Percentiles rank a stretch among this genome's conserved stretches.
phyloP scores from a whole-genome alignment of 2,113 vertebrate species.

The Struthio camelus region DNA sequence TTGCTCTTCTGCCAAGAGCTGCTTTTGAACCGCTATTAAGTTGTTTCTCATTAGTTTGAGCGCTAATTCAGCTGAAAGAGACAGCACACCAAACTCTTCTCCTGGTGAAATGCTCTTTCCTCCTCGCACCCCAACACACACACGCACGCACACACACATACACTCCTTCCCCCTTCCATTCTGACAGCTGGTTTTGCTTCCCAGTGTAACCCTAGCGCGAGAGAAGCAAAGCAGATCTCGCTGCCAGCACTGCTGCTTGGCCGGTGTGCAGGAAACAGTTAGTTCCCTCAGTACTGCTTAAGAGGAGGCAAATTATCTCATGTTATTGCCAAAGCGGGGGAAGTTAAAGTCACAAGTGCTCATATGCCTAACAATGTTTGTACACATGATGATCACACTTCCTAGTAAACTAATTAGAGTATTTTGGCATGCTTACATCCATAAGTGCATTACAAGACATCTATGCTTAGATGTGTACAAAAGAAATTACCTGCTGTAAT shows the following conservation, averaged over 20 bases:
- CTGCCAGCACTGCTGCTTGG: background rate
- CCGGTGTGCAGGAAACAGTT: background rate
- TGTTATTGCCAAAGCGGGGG: background rate
- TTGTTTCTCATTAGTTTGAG: background rate
- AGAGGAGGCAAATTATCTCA: background rate
- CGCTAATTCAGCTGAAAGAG: constrained; percentile 30
- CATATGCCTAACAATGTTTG: background rate
- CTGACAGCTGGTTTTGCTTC: background rate
- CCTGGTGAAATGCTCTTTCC: background rate
- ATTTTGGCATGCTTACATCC: background rate
- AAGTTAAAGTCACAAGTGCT: background rate
- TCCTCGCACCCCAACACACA: background rate
- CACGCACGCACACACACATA: background rate
- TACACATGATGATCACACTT: constrained; percentile 1
- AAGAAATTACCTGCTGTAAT: background rate
- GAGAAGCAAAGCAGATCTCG: background rate
- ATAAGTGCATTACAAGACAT: background rate
- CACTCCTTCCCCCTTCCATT: background rate
- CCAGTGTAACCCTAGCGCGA: background rate
- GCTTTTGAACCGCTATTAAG: background rate
- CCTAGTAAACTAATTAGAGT: background rate
- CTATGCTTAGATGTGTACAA: background rate
- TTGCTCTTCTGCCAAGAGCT: background rate
- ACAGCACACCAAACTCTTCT: background rate
- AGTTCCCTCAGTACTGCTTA: background rate